These are phyloP conservation scores for Isotomurus palustris DNA, from an alignment of 2,888 invertebrate species.

Conservation along the genomic window DNA sequence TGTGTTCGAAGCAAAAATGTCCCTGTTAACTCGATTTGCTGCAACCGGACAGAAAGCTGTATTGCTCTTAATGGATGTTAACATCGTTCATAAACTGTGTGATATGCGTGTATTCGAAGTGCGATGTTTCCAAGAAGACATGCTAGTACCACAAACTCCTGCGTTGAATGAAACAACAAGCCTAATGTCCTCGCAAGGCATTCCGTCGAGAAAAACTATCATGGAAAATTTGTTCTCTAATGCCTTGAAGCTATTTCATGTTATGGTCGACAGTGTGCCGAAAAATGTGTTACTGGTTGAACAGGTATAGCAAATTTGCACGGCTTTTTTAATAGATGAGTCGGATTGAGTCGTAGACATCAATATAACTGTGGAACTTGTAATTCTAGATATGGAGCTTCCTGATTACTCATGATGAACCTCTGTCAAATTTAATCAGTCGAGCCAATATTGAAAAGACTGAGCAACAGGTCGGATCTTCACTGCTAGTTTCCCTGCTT, in stretches of 20 bases:
- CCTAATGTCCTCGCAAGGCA: not conserved
- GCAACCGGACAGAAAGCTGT: conserved; percentile 33
- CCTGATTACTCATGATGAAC: conserved; percentile 23
- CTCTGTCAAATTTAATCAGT: conserved; percentile 25
- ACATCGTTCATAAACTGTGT: conserved; percentile 33
- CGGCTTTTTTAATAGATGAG: no score
- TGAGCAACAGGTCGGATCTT: not conserved
- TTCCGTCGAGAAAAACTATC: not conserved
- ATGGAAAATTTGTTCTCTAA: conserved; percentile 35
- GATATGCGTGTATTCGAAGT: conserved; percentile 43
- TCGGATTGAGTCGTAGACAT: no score
- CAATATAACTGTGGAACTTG: no score
- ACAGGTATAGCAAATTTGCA: conserved; percentile 29
- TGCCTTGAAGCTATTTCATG: conserved; percentile 38
- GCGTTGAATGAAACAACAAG: not conserved
- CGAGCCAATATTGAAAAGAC: conserved; percentile 2
- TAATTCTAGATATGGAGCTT: conserved; percentile 33
- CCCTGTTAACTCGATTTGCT: conserved; percentile 37
- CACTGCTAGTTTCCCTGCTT: conserved; percentile 25
- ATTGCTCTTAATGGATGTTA: conserved; percentile 35
- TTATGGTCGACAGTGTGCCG: conserved; percentile 34
- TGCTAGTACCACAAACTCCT: not conserved
- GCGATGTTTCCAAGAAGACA: conserved; percentile 26
- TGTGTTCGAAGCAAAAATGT: conserved; percentile 43
- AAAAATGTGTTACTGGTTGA: conserved; percentile 34